Evolutionary conservation across 2,888 invertebrate species (phyloP).

Genomic region (Apodemia zela): DNA sequence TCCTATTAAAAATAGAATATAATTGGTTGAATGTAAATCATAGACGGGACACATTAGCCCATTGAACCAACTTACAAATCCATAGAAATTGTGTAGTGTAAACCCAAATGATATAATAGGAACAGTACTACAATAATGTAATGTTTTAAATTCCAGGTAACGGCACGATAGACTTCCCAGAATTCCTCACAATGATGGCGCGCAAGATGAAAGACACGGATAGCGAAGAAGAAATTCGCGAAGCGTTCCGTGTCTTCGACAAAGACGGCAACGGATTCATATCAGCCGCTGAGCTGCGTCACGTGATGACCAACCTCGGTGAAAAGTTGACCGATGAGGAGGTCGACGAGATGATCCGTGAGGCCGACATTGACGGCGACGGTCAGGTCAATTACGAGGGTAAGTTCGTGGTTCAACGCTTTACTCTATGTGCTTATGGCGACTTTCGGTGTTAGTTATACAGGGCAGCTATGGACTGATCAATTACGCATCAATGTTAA

Average conservation of each 20-base stretch:
- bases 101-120: too few species aligned
- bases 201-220: conserved; percentile 99
- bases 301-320: conserved; percentile 99
- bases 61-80: too few species aligned
- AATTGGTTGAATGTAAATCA: too few species aligned
- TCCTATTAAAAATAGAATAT: too few species aligned
- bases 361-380: conserved; percentile 99
- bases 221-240: conserved; percentile 99
- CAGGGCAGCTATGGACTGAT: background rate
- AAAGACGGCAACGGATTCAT: conserved; percentile 99
- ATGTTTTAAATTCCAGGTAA: conserved; percentile 85
- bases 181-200: conserved; percentile 99
- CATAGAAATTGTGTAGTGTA: too few species aligned
- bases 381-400: conserved; percentile 99
- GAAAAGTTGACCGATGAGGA: conserved; percentile 99
- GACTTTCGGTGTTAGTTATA: conserved; percentile 3
- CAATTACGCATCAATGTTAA: background rate
- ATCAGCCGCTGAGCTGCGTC: conserved; percentile 98
- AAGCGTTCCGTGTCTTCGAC: conserved; percentile 99
- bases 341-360: conserved; percentile 99
- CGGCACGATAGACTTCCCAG: conserved; percentile 99
- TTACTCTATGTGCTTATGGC: conserved; percentile 4
- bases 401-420: conserved; percentile 50
- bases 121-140: background rate
- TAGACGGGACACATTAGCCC: too few species aligned